Percentiles rank a stretch among this genome's conserved stretches.
These are phyloP conservation scores for Dufourea novaeangliae DNA, from an alignment of 1,140 invertebrate genomes.

Conservation along the genomic window DNA sequence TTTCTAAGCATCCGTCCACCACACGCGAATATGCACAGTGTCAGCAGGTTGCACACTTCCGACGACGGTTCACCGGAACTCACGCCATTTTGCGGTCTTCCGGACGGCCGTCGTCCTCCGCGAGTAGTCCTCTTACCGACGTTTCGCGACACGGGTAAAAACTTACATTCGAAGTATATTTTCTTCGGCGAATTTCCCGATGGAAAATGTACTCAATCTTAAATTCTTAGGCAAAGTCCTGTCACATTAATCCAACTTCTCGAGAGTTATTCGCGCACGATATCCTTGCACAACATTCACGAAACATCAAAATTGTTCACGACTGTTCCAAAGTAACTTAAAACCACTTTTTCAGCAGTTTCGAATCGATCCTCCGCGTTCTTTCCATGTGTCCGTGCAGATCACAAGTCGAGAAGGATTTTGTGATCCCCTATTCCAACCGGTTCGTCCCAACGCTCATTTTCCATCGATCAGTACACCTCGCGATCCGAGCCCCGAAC, in stretches of 20 bases:
- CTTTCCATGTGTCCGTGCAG: neutral
- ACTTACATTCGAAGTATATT: too few species aligned
- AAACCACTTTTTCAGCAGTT: neutral
- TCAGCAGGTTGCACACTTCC: neutral
- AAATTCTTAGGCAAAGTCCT: neutral
- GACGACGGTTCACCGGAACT: neutral
- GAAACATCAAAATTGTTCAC: neutral
- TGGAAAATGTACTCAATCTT: neutral
- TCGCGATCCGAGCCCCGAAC: neutral
- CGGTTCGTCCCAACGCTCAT: neutral
- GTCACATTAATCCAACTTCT: neutral
- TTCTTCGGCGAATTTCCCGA: too few species aligned
- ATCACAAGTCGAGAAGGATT: neutral
- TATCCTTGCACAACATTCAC: neutral
- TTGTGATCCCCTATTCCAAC: neutral
- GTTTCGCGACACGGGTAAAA: neutral
- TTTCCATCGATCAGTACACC: neutral
- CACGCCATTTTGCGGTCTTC: slow-evolving; percentile 24
- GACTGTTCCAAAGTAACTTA: neutral
- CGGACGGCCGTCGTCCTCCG: neutral
- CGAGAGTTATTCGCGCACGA: neutral
- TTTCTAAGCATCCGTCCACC: neutral
- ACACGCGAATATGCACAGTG: neutral
- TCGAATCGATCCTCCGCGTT: neutral
- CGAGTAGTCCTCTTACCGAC: neutral